phyloP scores from a whole-genome alignment of 2,888 invertebrate species.

The Eudemis profundana region DNA sequence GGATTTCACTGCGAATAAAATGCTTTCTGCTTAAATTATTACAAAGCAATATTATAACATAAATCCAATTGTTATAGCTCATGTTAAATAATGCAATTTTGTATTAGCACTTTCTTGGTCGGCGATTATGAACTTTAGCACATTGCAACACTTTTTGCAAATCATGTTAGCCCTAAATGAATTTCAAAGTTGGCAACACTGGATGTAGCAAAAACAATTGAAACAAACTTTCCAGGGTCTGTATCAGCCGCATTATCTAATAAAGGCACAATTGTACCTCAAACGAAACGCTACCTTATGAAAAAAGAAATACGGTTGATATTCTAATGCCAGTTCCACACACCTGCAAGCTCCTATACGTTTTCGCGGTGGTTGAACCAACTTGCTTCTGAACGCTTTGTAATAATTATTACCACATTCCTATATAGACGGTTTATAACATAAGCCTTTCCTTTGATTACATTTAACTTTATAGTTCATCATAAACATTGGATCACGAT shows the following conservation, averaged over 20 bases:
- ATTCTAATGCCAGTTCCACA: neutral
- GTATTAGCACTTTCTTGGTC: too few relatives aligned
- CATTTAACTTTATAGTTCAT: neutral
- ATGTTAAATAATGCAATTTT: too few relatives aligned
- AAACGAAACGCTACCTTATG: neutral
- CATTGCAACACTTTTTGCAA: too few relatives aligned
- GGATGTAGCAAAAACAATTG: constrained; percentile 24
- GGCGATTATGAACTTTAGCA: too few relatives aligned
- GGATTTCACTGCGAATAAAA: too few relatives aligned
- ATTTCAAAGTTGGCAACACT: too few relatives aligned
- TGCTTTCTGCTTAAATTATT: too few relatives aligned
- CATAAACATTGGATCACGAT: too few relatives aligned
- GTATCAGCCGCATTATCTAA: constrained; percentile 28
- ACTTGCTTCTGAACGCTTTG: constrained; percentile 25
- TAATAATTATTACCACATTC: constrained; percentile 15
- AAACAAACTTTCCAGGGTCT: constrained; percentile 28
- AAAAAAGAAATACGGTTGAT: neutral
- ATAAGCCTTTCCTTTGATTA: neutral
- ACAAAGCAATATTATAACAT: too few relatives aligned
- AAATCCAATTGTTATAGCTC: too few relatives aligned
- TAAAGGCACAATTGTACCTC: neutral
- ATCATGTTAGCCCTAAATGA: too few relatives aligned
- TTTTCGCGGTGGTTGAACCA: constrained; percentile 33
- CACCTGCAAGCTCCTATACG: constrained; percentile 24
- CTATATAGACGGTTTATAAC: neutral